Evolutionary conservation across 1,140 invertebrate genomes (phyloP), one percentile per base, ranked within the genome.

Genomic region (Cydia amplana): DNA sequence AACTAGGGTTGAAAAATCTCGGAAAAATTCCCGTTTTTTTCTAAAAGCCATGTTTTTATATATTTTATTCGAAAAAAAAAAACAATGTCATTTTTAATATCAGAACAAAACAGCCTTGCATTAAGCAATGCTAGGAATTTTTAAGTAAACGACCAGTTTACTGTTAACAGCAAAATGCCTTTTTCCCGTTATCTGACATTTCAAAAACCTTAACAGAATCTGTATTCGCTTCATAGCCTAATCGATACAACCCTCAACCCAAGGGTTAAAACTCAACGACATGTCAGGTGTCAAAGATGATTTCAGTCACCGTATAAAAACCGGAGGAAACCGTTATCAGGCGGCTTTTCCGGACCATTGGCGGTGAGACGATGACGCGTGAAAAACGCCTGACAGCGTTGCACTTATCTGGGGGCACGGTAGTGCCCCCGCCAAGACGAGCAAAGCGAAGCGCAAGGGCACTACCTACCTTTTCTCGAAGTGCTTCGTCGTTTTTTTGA

Each of bases 341-440:
- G 64, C 49, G 65, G 76, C 72, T 76, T 80, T 80, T 77, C 78
- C 78, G 74, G 46, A 32, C 63, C 78, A 77, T 77, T 77, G 78
- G 60, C 72, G 73, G 76, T 63, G 60, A 7, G 63, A 74, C 46
- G 78, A 76, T 79, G 78, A 79, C 78, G 78, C 55, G 78, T 75
- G 75, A 76, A 74, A 75, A 79, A 79, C 55, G 49, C 25, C 49
- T 75, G 72, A 76, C 75, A 73, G 18, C 74, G 64, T 64, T 70
- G 18, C 23, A 65, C 49, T 75, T 75, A 75, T n/a, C n/a, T n/a
- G n/a, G n/a, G n/a, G n/a, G n/a, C n/a, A n/a, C n/a, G n/a, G n/a
- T n/a, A n/a, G n/a, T n/a, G n/a, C n/a, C n/a, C n/a, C n/a, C n/a
- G n/a, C n/a, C n/a, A n/a, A n/a, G n/a, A n/a, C n/a, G n/a, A n/a